Conservation (phyloP, 2,888 invertebrate genomes). For the Phalera bucephala region DNA sequence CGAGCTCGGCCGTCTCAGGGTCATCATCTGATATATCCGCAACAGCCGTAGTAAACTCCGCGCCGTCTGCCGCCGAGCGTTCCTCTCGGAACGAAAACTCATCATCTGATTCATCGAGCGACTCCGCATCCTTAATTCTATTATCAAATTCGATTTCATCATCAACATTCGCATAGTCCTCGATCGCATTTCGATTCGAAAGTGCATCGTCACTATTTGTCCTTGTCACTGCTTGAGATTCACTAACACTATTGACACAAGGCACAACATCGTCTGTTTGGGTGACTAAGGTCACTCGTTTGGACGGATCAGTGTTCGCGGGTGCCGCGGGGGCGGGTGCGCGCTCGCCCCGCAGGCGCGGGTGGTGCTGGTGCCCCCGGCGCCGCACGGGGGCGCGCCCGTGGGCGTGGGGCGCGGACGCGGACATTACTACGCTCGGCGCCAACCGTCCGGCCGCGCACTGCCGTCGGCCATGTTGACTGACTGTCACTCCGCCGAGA, state of each 20-base stretch:
- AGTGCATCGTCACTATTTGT: slow-evolving; percentile 82
- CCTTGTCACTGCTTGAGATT: slow-evolving; percentile 81
- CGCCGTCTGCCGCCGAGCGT: slow-evolving; percentile 73
- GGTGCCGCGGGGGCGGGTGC: slow-evolving; percentile 73
- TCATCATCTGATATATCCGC: slow-evolving; percentile 85
- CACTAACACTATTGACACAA: slow-evolving; percentile 82
- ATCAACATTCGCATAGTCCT: slow-evolving; percentile 63
- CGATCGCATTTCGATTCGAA: slow-evolving; percentile 71
- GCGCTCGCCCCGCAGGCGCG: slow-evolving; percentile 85
- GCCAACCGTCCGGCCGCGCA: slow-evolving; percentile 75
- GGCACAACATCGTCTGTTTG: slow-evolving; percentile 78
- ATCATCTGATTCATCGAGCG: slow-evolving; percentile 67
- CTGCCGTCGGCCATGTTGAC: slow-evolving; percentile 85
- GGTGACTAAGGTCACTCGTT: slow-evolving; percentile 72
- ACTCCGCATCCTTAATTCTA: slow-evolving; percentile 57
- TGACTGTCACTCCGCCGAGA: slow-evolving; percentile 50
- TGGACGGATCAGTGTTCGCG: slow-evolving; percentile 64
- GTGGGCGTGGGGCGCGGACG: slow-evolving; percentile 81
- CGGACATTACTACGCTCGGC: slow-evolving; percentile 81
- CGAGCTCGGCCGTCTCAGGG: slow-evolving; percentile 90
- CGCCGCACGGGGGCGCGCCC: slow-evolving; percentile 85
- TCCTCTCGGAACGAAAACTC: slow-evolving; percentile 72
- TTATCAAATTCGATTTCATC: slow-evolving; percentile 66
- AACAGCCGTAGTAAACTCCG: slow-evolving; percentile 56
- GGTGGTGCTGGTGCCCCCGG: slow-evolving; percentile 90